Base-by-base conservation (phyloP, 1,140 invertebrate genomes). In the Macrobrachium rosenbergii region DNA sequence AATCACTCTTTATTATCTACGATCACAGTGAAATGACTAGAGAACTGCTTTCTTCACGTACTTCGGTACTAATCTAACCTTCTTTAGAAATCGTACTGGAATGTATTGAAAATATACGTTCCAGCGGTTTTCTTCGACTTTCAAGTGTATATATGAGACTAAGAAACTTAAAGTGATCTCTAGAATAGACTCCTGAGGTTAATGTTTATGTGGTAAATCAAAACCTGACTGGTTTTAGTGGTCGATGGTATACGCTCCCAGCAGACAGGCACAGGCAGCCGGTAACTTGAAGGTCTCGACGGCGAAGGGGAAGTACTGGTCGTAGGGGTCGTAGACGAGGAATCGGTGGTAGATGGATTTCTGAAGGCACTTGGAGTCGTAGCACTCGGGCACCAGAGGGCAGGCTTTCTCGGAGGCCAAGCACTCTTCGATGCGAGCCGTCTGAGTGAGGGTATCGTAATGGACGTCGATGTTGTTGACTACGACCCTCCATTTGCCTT, bases 301-400 rank as follows among this genome's bases (percentile, higher is more conserved):
- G 12, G 52, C 52, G 52, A 52, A 52, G 52, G 52, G 52, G 52
- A 52, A 52, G 52, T 52, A 52, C 52, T 52, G 52, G 12, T 52
- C 52, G 52, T 52, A 21, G 69, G 89, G 89, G 83, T 91, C 90
- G 67, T 88, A 91, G 60, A 87, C 77, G 37, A 91, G 82, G 78
- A 91, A 90, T 23, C 80, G 76, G 45, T 88, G 86, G 69, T 88
- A 88, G 21, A 88, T 63, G 59, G 37, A 72, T 28, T 88, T 88
- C 64, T 88, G 86, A 0, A 91, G 45, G 77, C 90, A 91, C 37
- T 88, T 88, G 52, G 90, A 89, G 23, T 85, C 75, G 81, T 90
- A 90, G 83, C 90, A 91, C 8, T 69, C 63, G 8, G 90, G 90
- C 12, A 91, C 85, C 76, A 89, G 78, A 60, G 90, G 89, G 76